These are phyloP conservation scores for Drosophila ananassae DNA, from an alignment of 1,140 invertebrate species.

Conservation along the genomic window DNA sequence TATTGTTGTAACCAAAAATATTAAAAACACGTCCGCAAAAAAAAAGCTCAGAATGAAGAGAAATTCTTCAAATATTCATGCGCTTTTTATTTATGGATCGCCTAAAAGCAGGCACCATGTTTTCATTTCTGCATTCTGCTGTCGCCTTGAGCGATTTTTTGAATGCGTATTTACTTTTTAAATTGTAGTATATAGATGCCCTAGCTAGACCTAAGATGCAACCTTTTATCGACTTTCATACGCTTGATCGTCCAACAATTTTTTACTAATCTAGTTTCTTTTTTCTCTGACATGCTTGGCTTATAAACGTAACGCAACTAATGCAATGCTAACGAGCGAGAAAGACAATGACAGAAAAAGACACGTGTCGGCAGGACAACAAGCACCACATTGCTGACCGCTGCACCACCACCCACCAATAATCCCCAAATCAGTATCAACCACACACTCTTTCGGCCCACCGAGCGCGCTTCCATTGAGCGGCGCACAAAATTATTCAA, in stretches of 20 bases:
- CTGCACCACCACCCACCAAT: conserved; percentile 10
- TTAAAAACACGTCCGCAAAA: conserved; percentile 15
- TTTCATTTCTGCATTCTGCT: conserved; percentile 32
- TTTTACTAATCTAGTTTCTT: conserved; percentile 84
- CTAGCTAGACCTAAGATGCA: conserved; percentile 38
- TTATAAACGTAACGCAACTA: conserved; percentile 75
- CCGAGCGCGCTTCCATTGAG: conserved; percentile 41
- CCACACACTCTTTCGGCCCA: conserved; percentile 64
- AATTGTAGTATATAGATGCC: background rate
- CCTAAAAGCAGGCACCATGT: conserved; percentile 18
- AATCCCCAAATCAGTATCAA: conserved; percentile 16
- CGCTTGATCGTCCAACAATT: conserved; percentile 58
- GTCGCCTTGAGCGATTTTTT: background rate
- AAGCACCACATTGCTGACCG: conserved; percentile 12
- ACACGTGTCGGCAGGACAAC: conserved; percentile 9
- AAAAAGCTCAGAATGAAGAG: background rate
- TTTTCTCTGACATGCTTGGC: conserved; percentile 83
- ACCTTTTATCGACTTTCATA: conserved; percentile 25
- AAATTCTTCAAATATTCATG: conserved; percentile 53
- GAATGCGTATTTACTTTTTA: background rate
- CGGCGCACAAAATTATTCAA: conserved; percentile 73
- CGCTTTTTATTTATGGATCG: conserved; percentile 33
- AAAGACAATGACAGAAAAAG: conserved; percentile 38
- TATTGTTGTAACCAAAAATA: conserved; percentile 12
- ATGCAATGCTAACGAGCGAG: conserved; percentile 70